Evolutionary conservation across 2,888 invertebrate species (phyloP).

Genomic region (Lagria hirta): DNA sequence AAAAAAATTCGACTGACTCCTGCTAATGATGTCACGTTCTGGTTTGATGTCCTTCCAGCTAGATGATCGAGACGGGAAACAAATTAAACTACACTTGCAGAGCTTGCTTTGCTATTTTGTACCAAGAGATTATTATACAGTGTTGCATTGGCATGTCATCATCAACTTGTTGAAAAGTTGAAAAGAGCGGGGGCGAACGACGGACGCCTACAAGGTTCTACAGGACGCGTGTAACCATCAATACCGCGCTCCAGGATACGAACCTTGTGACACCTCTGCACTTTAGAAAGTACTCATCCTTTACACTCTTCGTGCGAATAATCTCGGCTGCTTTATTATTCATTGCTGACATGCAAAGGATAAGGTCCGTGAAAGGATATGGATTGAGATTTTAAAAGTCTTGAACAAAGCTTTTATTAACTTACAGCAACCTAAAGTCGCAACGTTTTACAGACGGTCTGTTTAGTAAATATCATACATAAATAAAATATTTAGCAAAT

Average conservation of each 20-base stretch:
- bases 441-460: too few relatives aligned
- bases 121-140: constrained; percentile 32
- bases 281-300: constrained; percentile 24
- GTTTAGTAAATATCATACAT: too few relatives aligned
- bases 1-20: too few relatives aligned
- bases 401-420: too few relatives aligned
- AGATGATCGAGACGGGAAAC: constrained; percentile 36
- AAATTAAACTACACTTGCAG: constrained; percentile 34
- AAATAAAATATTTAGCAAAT: too few relatives aligned
- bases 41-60: constrained; percentile 28
- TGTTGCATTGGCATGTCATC: constrained; percentile 21
- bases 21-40: constrained; percentile 29
- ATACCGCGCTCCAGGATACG: constrained; percentile 32
- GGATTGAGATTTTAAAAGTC: too few relatives aligned
- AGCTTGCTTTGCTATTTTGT: constrained; percentile 34
- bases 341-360: too few relatives aligned
- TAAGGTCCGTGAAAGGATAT: too few relatives aligned
- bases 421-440: too few relatives aligned
- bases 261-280: constrained; percentile 29
- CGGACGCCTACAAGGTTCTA: constrained; percentile 34
- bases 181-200: constrained; percentile 30
- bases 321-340: too few relatives aligned
- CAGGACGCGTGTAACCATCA: constrained; percentile 34
- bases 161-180: too few relatives aligned
- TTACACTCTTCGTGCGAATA: constrained; percentile 15